Conservation (phyloP, 2,113 vertebrate genomes). For the Corydoras sp. region DNA sequence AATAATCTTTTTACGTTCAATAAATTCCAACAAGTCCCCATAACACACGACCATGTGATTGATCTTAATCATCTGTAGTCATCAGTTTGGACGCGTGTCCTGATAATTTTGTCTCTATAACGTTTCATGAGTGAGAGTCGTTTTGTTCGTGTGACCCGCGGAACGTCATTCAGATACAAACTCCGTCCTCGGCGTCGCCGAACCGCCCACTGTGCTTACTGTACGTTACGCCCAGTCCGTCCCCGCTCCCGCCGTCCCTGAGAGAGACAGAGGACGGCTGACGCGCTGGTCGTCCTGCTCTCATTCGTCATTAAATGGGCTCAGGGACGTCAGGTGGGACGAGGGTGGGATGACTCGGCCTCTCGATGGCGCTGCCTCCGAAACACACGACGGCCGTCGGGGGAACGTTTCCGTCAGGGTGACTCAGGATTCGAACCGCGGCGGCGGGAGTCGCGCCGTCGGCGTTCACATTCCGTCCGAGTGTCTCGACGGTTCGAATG, state of each 20-base stretch:
- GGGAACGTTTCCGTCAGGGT: background rate
- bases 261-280: conserved; percentile 12
- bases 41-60: too few species aligned
- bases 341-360: background rate
- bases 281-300: conserved; percentile 2
- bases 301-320: conserved; percentile 5
- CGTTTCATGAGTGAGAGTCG: too few species aligned
- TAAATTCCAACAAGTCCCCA: too few species aligned
- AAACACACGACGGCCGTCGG: background rate
- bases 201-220: conserved; percentile 10
- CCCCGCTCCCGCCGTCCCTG: background rate
- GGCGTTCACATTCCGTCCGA: background rate
- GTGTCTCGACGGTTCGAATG: background rate
- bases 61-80: too few species aligned
- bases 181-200: conserved; percentile 1
- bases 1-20: too few species aligned
- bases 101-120: too few species aligned
- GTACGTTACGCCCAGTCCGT: background rate
- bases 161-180: conserved; percentile 12
- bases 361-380: background rate
- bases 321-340: background rate
- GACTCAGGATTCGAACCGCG: background rate
- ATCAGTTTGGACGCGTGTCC: too few species aligned
- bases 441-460: background rate
- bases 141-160: background rate